These are phyloP conservation scores for Cerastis leucographa DNA, from an alignment of 2,888 invertebrate species.

Conservation along the genomic window DNA sequence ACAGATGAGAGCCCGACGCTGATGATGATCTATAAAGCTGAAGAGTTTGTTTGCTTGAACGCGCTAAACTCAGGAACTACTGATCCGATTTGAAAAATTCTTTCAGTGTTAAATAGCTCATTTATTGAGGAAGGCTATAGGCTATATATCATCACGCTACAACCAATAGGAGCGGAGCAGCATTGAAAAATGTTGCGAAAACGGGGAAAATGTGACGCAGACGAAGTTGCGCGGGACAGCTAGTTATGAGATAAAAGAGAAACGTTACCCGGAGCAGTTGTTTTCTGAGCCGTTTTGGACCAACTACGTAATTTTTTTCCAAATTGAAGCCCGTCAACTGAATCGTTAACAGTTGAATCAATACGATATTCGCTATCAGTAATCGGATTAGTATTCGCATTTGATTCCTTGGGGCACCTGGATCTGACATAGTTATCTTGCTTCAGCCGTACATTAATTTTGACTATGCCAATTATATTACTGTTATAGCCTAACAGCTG, in stretches of 20 bases:
- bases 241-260: background rate
- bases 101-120: too few relatives aligned
- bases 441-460: constrained; percentile 37
- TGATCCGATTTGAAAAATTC: too few relatives aligned
- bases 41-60: too few relatives aligned
- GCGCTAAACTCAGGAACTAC: too few relatives aligned
- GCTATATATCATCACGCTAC: too few relatives aligned
- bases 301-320: background rate
- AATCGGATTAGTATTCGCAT: constrained; percentile 49
- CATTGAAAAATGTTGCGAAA: too few relatives aligned
- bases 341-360: constrained; percentile 21
- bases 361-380: constrained; percentile 37
- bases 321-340: background rate
- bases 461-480: constrained; percentile 37
- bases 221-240: too few relatives aligned
- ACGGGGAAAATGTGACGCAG: too few relatives aligned
- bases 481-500: constrained; percentile 4
- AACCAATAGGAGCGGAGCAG: too few relatives aligned
- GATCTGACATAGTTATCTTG: constrained; percentile 42
- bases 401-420: constrained; percentile 52
- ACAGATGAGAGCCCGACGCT: background rate
- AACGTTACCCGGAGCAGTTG: background rate
- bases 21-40: too few relatives aligned
- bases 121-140: too few relatives aligned
- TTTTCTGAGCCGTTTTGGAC: background rate